Conservation (phyloP, 1,140 invertebrate genomes). For the Eueides isabella region DNA sequence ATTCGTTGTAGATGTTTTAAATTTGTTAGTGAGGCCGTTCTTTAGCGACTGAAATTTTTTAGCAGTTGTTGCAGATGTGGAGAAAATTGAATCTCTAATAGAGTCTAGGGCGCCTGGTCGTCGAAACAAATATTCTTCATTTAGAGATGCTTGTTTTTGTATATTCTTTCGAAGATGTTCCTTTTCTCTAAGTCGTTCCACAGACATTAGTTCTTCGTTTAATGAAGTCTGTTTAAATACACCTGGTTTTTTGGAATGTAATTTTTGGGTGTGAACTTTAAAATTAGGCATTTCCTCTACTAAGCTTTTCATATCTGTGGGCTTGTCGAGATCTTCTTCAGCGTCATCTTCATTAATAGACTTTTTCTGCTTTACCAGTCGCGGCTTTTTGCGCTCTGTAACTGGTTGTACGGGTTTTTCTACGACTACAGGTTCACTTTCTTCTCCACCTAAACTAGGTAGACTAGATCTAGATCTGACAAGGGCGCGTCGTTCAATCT, state of each 20-base stretch:
- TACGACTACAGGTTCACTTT: slow-evolving; percentile 53
- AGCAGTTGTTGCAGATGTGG: slow-evolving; percentile 86
- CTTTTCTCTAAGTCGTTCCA: slow-evolving; percentile 91
- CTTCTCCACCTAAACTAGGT: slow-evolving; percentile 84
- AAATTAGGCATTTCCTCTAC: slow-evolving; percentile 85
- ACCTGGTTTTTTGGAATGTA: slow-evolving; percentile 81
- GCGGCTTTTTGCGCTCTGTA: slow-evolving; percentile 82
- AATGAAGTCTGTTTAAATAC: slow-evolving; percentile 93
- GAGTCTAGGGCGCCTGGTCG: slow-evolving; percentile 86
- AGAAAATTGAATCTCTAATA: slow-evolving; percentile 88
- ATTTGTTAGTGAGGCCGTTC: slow-evolving; percentile 90
- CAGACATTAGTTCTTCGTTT: slow-evolving; percentile 94
- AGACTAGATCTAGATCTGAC: slow-evolving; percentile 89
- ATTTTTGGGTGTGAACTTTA: slow-evolving; percentile 77
- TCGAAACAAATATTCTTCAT: slow-evolving; percentile 92
- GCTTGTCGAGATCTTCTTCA: slow-evolving; percentile 85
- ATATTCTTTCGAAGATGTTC: slow-evolving; percentile 92
- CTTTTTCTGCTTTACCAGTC: slow-evolving; percentile 91
- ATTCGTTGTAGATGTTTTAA: slow-evolving; percentile 90
- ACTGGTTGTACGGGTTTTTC: slow-evolving; percentile 55
- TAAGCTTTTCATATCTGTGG: slow-evolving; percentile 85
- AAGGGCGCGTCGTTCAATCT: slow-evolving; percentile 86
- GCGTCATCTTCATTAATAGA: slow-evolving; percentile 88
- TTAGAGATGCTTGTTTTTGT: slow-evolving; percentile 93
- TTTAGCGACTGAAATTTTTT: slow-evolving; percentile 93